Evolutionary conservation across 2,113 vertebrate species (phyloP), one percentile per base, ranked within the genome.

Genomic region (Spheniscus mendiculus): DNA sequence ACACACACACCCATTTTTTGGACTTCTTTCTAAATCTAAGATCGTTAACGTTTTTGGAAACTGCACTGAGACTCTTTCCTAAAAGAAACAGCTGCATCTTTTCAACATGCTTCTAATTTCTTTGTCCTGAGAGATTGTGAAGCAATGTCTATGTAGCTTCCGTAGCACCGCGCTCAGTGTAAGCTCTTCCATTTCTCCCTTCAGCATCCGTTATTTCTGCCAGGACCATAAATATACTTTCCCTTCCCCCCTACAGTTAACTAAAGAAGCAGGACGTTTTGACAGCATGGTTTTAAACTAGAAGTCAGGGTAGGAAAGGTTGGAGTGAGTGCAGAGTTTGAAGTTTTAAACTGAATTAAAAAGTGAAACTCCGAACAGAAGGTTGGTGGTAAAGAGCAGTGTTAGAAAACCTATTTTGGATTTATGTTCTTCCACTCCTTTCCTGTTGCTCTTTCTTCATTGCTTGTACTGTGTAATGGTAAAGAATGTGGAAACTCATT

Each of bases 301-400:
- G 40, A 77, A 73, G 47, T 72, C 27, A 63, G 82, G 36, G 6
- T 23, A 65, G 55, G 38, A 44, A n/a, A 62, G 7, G 36, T 47
- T 71, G 55, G 27, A 87, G 42, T 7, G 30, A 55, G 5, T 69
- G 34, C n/a, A 0, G 0, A 56, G 9, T 81, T 55, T 8, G 6
- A 40, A 15, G 30, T 76, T 93, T 89, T 56, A 59, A 78, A 45
- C 27, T 17, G 20, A 79, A 29, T 27, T 86, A n/a, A 73, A 45
- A 87, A 77, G 26, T 52, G 30, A 62, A 92, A 52, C 23, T 85
- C 29, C 42, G 44, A 73, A 58, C 8, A 32, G 9, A 47, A 81
- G 5, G 4, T 45, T 44, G 10, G 10, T 79, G 53, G 20, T 84
- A 38, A 66, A 49, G 49, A 66, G 47, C 79, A 62, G 45, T 38